Base-by-base conservation (phyloP, 2,888 invertebrate genomes). In the Phragmatobia fuliginosa region DNA sequence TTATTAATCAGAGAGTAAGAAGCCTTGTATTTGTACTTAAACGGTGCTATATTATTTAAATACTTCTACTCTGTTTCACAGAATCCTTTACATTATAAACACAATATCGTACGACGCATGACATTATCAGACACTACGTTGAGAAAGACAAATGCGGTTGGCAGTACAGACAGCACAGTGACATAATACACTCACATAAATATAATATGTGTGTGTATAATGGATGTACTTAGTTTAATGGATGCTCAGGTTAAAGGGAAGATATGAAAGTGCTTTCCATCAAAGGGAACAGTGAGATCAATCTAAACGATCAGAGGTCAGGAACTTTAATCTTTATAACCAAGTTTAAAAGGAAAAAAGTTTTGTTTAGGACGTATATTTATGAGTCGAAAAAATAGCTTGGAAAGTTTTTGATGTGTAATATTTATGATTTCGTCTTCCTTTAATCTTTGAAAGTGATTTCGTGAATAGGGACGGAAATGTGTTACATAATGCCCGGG, bases 151-250 rank as follows among this genome's bases (percentile, higher is more conserved):
- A 28, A 56, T 25, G 25, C 14, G 56, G 28, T 56, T 28, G 14
- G 28, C n/a, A 52, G 25, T 28, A 25, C 25, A 25, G 14, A 11
- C n/a, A 52, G 25, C 16, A 14, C 25, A 25, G 14, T 56, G 56
- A 56, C 14, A 28, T 56, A 28, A 28, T 0, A 25, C 52, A 52
- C 0, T 28, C 25, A 52, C 25, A 52, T 52, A 18, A 1, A 21
- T 18, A 52, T 45, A 21, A 7, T 25, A 25, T 25, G 11, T 25
- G 11, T 25, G n/a, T 14, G 16, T 28, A 56, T 56, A 56, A 56
- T 56, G 56, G 28, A 56, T 28, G 28, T 56, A 56, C 56, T 56
- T 28, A 28, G 28, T 56, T 56, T 56, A 56, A 56, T 56, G 28
- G 56, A 28, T 16, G n/a, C 28, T 56, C 28, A 16, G 56, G 56